These are phyloP conservation scores for Pharmacophagus antenor DNA, from an alignment of 2,888 invertebrate genomes.

Conservation along the genomic window DNA sequence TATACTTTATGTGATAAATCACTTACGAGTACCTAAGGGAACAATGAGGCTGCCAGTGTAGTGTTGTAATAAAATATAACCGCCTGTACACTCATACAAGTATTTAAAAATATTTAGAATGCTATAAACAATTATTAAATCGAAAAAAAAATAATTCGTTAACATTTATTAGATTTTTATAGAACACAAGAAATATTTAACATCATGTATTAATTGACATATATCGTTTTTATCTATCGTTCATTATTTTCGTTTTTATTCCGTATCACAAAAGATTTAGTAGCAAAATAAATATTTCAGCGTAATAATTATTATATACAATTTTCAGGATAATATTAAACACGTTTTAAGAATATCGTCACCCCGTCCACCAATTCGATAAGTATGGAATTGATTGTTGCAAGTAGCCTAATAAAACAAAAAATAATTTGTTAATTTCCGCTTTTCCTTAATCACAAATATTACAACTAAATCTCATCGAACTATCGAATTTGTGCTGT, in stretches of 20 bases:
- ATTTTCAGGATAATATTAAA: background rate
- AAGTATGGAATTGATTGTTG: background rate
- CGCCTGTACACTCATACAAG: conserved; percentile 8
- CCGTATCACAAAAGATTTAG: background rate
- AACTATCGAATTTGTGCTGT: too few relatives aligned
- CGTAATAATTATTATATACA: background rate
- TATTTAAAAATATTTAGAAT: conserved; percentile 16
- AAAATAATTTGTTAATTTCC: too few relatives aligned
- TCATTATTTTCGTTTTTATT: too few relatives aligned
- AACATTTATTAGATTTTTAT: background rate
- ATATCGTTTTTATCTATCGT: too few relatives aligned
- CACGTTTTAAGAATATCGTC: background rate
- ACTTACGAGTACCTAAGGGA: conserved; percentile 22
- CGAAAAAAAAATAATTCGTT: background rate
- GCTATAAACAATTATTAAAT: background rate
- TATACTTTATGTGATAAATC: conserved; percentile 32
- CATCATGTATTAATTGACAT: too few relatives aligned
- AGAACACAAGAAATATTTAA: too few relatives aligned
- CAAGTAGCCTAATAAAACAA: too few relatives aligned
- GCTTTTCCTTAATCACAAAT: background rate
- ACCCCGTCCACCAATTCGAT: too few relatives aligned
- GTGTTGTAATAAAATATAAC: conserved; percentile 15
- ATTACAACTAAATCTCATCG: background rate
- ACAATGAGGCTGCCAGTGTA: conserved; percentile 12
- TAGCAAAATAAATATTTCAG: background rate